Evolutionary conservation across 2,113 vertebrate species (phyloP), one percentile per base, ranked within the genome.

Genomic region (Heliornis fulica): DNA sequence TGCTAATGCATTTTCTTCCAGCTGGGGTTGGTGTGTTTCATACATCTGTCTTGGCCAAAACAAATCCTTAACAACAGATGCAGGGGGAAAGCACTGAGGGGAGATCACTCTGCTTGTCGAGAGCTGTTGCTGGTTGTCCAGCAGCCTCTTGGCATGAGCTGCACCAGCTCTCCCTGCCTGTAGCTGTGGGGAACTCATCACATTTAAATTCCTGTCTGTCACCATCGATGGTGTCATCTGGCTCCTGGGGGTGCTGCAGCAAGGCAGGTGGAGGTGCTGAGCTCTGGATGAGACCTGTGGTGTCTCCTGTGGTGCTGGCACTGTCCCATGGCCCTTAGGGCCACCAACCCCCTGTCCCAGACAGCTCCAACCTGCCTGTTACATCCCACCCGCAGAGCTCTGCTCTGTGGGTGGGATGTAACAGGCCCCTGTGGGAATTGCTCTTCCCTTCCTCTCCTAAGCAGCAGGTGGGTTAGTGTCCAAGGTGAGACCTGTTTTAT

Each of bases 221-320:
- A 9, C 17, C 11, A 1, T 0, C 17, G 45, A 10, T 45, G 66
- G 21, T 48, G 34, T 41, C 16, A 7, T 4, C 31, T n/a, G 36
- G 57, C 57, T 65, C 8, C 70, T 25, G 0, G 0, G 21, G 59
- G 5, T 10, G 36, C 70, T 51, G 69, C 0, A 1, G 50, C 48
- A 41, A 25, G 53, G 61, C n/a, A 45, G 41, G 40, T 11, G 69
- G 31, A 60, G 66, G 8, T 74, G 60, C 23, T 2, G 0, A 5
- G 31, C 29, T 68, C 46, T 0, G 5, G 43, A 0, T 21, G 29
- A 32, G 34, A 19, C 34, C 16, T 0, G 1, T 41, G 3, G 7
- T 8, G 43, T 28, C 32, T 63, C 17, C 41, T 61, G 65, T 32
- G 38, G 57, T 85, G 25, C 56, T 45, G 10, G 56, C 22, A 2